These are phyloP conservation scores for Rhinogobius similis DNA, from an alignment of 2,113 vertebrate genomes.

Conservation along the genomic window DNA sequence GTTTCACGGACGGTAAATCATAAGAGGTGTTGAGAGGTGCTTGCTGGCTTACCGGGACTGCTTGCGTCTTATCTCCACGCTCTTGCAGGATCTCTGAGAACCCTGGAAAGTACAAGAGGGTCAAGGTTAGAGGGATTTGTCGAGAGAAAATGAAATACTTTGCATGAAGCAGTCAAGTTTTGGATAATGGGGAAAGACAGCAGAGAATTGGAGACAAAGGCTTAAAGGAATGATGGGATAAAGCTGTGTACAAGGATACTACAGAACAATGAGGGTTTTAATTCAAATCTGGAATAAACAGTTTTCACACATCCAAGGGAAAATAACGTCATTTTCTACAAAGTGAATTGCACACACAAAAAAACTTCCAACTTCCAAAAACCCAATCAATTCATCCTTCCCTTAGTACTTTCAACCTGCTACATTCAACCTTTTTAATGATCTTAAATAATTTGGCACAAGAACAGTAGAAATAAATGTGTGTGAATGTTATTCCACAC, in stretches of 20 bases:
- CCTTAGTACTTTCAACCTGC: no score
- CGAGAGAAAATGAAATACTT: constrained; percentile 10
- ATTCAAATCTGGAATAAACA: not conserved
- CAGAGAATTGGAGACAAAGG: not conserved
- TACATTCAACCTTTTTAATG: no score
- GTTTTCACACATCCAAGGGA: no score
- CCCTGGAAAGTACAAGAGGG: constrained; percentile 70
- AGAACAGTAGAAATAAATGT: no score
- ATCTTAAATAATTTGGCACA: no score
- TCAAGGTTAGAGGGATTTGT: constrained; percentile 27
- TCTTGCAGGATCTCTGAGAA: constrained; percentile 85
- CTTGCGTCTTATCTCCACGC: constrained; percentile 81
- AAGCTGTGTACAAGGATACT: not conserved
- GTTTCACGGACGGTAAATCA: not conserved
- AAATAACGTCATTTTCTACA: no score
- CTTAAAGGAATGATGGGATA: not conserved
- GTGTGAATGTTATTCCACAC: no score
- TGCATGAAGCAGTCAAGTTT: not conserved
- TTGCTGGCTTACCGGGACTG: constrained; percentile 80
- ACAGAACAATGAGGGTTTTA: not conserved
- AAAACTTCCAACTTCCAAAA: no score
- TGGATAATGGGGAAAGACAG: not conserved
- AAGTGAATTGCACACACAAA: no score
- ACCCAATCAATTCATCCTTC: no score
- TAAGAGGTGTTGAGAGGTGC: not conserved